Evolutionary conservation across 2,888 invertebrate genomes (phyloP).

Genomic region (Torymus texanus): DNA sequence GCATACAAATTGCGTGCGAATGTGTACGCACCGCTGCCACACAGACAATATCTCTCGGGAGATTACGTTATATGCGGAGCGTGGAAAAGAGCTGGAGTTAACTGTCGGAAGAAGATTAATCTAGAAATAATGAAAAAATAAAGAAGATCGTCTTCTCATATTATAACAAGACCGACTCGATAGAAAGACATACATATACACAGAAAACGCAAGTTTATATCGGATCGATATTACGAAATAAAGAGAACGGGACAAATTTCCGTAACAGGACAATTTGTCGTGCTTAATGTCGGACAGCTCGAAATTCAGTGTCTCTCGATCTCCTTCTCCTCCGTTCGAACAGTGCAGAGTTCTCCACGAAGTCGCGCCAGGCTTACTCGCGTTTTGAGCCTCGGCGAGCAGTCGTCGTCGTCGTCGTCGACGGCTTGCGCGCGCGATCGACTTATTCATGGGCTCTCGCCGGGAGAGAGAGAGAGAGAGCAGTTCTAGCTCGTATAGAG

Average conservation of each 20-base stretch:
- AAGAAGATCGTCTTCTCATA: neutral
- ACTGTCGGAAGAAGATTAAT: conserved; percentile 9
- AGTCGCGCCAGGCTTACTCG: neutral
- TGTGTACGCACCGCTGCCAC: neutral
- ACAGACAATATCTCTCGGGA: conserved; percentile 6
- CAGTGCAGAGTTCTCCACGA: too few relatives aligned
- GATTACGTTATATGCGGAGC: too few relatives aligned
- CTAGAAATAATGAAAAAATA: neutral
- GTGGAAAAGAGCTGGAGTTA: neutral
- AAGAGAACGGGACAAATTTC: conserved; percentile 24
- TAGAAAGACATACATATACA: neutral
- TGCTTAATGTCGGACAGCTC: conserved; percentile 12
- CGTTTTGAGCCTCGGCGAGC: conserved; percentile 3
- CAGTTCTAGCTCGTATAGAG: conserved; percentile 3
- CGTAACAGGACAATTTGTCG: conserved; percentile 38
- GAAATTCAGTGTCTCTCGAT: conserved; percentile 16
- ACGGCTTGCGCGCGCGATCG: conserved; percentile 2
- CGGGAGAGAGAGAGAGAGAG: neutral
- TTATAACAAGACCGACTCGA: neutral
- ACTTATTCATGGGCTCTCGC: conserved; percentile 29
- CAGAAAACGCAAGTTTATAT: neutral
- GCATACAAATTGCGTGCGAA: conserved; percentile 25
- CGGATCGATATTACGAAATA: neutral
- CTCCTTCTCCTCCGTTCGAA: too few relatives aligned
- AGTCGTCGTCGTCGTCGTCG: too few relatives aligned